Percentiles rank a stretch among this genome's conserved stretches.
These are phyloP conservation scores for Blastobasis lacticolella DNA, from an alignment of 2,888 invertebrate species.

Conservation along the genomic window DNA sequence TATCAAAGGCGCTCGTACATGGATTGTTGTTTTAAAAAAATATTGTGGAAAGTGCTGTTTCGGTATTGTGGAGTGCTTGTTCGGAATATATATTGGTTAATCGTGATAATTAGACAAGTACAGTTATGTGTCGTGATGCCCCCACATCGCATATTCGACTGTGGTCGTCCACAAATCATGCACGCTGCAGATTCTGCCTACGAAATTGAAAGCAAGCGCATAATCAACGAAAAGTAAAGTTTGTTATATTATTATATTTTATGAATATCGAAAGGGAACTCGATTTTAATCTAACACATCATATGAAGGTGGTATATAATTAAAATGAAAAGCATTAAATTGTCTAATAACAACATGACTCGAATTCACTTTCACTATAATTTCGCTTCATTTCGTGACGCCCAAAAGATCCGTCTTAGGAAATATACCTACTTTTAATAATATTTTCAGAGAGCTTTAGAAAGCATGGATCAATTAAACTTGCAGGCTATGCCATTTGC, in stretches of 20 bases:
- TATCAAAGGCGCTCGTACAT: neutral
- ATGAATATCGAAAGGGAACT: too few relatives aligned
- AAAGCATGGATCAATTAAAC: too few relatives aligned
- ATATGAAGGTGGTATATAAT: constrained; percentile 6
- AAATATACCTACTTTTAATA: too few relatives aligned
- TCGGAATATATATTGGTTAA: constrained; percentile 1
- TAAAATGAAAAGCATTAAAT: constrained; percentile 22
- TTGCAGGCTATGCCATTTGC: too few relatives aligned
- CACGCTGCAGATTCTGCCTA: constrained; percentile 39
- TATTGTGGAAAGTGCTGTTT: neutral
- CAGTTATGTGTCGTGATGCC: constrained; percentile 40
- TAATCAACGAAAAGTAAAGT: constrained; percentile 46
- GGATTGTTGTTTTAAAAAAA: too few relatives aligned
- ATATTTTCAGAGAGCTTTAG: too few relatives aligned
- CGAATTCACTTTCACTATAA: constrained; percentile 60
- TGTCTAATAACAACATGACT: constrained; percentile 45
- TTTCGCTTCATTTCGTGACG: constrained; percentile 54
- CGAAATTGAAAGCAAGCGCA: constrained; percentile 45
- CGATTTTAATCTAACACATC: neutral
- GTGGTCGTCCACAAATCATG: constrained; percentile 43
- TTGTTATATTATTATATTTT: too few relatives aligned
- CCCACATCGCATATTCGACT: constrained; percentile 22
- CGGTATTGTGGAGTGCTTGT: neutral
- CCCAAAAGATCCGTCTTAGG: constrained; percentile 27
- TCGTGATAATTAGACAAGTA: neutral